A percentile compares a stretch with the other conserved stretches of the same genome.
Evolutionary conservation across 2,113 vertebrate genomes (phyloP).

Genomic region (Chaenogobius annularis): DNA sequence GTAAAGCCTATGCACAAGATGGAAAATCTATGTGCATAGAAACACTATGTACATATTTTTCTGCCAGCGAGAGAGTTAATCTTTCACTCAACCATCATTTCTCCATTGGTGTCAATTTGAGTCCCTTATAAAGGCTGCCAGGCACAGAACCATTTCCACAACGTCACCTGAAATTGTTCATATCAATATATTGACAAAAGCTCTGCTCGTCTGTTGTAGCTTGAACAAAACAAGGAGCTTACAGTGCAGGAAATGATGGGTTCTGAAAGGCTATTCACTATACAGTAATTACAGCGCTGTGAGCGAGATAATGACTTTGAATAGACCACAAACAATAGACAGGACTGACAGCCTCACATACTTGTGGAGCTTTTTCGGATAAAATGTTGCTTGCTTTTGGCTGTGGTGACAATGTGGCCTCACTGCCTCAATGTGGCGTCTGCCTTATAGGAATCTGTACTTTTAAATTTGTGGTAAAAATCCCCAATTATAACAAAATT

Average conservation of each 20-base stretch:
- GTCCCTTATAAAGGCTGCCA: conserved; percentile 19
- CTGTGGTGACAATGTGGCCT: conserved; percentile 36
- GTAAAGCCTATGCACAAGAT: background rate
- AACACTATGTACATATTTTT: background rate
- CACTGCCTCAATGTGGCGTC: conserved; percentile 13
- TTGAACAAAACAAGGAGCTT: conserved; percentile 55
- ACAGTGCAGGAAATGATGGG: conserved; percentile 65
- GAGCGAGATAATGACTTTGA: conserved; percentile 66
- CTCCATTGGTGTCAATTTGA: conserved; percentile 25
- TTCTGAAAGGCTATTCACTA: conserved; percentile 60
- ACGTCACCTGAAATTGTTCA: conserved; percentile 29
- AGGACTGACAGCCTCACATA: conserved; percentile 43
- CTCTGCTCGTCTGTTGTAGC: conserved; percentile 39
- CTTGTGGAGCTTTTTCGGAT: conserved; percentile 48
- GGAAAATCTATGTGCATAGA: no score
- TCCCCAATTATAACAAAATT: background rate
- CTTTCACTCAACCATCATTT: conserved; percentile 6
- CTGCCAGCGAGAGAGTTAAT: conserved; percentile 13
- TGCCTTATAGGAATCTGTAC: conserved; percentile 37
- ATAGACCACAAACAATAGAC: conserved; percentile 65
- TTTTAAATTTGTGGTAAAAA: background rate
- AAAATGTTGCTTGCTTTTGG: conserved; percentile 44
- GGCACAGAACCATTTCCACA: conserved; percentile 27
- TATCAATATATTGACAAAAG: conserved; percentile 62
- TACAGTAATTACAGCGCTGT: conserved; percentile 64